phyloP scores from a whole-genome alignment of 1,140 invertebrate genomes.

The Cephus cinctus region DNA sequence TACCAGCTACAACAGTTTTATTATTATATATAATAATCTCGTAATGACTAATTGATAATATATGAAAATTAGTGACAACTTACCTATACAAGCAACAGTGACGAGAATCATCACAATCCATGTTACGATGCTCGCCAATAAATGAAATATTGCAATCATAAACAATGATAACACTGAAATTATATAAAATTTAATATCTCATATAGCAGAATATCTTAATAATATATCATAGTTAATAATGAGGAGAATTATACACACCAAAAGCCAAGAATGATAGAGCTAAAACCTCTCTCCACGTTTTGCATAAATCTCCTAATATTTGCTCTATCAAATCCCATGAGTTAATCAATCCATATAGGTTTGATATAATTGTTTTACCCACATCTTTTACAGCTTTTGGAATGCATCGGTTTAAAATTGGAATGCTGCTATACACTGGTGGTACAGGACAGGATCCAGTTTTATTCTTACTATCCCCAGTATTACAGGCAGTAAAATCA shows the following conservation, averaged over 20 bases:
- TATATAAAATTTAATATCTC: conserved; percentile 26
- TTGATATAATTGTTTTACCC: conserved; percentile 61
- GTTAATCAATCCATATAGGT: conserved; percentile 80
- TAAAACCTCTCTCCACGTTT: conserved; percentile 82
- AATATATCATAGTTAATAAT: not conserved
- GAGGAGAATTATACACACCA: conserved; percentile 59
- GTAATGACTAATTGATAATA: too few species aligned
- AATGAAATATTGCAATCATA: conserved; percentile 82
- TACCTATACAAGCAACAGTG: conserved; percentile 71
- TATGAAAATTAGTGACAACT: conserved; percentile 19
- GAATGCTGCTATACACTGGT: conserved; percentile 70
- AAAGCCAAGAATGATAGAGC: conserved; percentile 79
- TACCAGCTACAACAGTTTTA: conserved; percentile 60
- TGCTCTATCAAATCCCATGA: conserved; percentile 86
- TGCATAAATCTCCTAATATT: conserved; percentile 83
- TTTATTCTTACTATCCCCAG: conserved; percentile 57
- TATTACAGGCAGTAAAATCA: conserved; percentile 46
- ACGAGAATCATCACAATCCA: conserved; percentile 84
- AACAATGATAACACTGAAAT: conserved; percentile 77
- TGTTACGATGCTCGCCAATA: conserved; percentile 78
- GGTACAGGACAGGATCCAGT: conserved; percentile 71
- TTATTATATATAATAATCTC: too few species aligned
- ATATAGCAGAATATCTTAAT: not conserved
- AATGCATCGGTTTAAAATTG: conserved; percentile 86
- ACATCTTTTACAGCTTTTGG: conserved; percentile 68